Evolutionary conservation across 2,888 invertebrate genomes (phyloP), one percentile per base, ranked within the genome.

Genomic region (Elegia similella): DNA sequence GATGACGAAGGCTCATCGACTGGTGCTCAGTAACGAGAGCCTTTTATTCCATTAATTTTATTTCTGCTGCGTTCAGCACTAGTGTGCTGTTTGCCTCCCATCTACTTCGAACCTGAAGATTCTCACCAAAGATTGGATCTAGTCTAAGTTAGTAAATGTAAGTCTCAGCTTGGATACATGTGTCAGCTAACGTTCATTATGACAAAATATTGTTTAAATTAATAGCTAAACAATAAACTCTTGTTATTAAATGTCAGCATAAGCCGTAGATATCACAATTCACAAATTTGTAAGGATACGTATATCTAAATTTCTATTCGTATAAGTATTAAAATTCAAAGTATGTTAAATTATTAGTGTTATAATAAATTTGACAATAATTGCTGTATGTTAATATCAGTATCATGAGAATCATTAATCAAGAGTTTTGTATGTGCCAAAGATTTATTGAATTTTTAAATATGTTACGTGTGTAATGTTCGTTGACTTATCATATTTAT

Each of bases 361-460:
- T 66, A 61, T 62, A 59, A 65, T 63, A 69, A 61, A 63, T 64
- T 68, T 68, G 78, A 78, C 78, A 78, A 78, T 78, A 78, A 78
- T 64, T 63, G 62, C 61, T 66, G 60, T 61, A 62, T 62, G 60
- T 57, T 58, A 57, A 60, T 57, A 57, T 65, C 62, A 59, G 61
- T 61, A 59, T 59, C 52, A 56, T 59, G 48, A 38, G 47, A 12
- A 16, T 50, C 10, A 32, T 34, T 13, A 15, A 32, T 52, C n/a
- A 32, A 42, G 5, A 38, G 12, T n/a, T 38, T 17, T 55, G 47
- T 48, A 43, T 56, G 62, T 64, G 64, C 64, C 62, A 64, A 64
- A 62, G 53, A 57, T 53, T 55, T 16, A 55, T 17, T 15, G 30
- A 29, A 44, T 30, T 44, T 8, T 16, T 32, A 54, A 32, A 53